Evolutionary conservation across 2,797 vertebrate species (phyloP).

Genomic region (Hippocampus kuda): DNA sequence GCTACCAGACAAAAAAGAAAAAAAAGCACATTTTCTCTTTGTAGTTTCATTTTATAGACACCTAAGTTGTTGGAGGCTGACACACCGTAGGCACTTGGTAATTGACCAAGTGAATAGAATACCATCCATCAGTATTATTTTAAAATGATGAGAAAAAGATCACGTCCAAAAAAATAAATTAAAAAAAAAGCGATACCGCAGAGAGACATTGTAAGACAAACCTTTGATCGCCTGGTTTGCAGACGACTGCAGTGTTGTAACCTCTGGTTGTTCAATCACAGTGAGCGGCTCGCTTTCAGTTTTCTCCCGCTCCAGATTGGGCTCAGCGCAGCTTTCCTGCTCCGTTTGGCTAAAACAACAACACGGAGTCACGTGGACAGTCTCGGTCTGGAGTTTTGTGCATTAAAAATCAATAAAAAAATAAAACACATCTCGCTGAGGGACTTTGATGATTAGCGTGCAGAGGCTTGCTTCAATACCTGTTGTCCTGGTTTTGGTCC

Average conservation of each 20-base stretch:
- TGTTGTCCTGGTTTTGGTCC: conserved; percentile 45
- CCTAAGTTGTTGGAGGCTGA: too few species aligned
- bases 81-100: too few species aligned
- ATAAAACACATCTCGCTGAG: too few species aligned
- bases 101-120: too few species aligned
- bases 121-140: too few species aligned
- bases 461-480: conserved; percentile 36
- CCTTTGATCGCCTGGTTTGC: conserved; percentile 75
- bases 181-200: too few species aligned
- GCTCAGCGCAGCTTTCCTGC: conserved; percentile 21
- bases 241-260: conserved; percentile 60
- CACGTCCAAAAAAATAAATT: too few species aligned
- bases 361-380: background rate
- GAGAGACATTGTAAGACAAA: conserved; percentile 17
- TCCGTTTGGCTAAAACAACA: conserved; percentile 42
- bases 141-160: too few species aligned
- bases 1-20: conserved; percentile 49
- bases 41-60: background rate
- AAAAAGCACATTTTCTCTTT: background rate
- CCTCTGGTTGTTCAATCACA: conserved; percentile 65
- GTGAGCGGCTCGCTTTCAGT: conserved; percentile 48
- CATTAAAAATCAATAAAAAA: too few species aligned
- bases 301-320: conserved; percentile 31
- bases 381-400: too few species aligned
- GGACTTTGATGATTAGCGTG: background rate